Evolutionary conservation across 2,113 vertebrate genomes (phyloP), one percentile per base, ranked within the genome.

Genomic region (Ibidorhyncha struthersii): DNA sequence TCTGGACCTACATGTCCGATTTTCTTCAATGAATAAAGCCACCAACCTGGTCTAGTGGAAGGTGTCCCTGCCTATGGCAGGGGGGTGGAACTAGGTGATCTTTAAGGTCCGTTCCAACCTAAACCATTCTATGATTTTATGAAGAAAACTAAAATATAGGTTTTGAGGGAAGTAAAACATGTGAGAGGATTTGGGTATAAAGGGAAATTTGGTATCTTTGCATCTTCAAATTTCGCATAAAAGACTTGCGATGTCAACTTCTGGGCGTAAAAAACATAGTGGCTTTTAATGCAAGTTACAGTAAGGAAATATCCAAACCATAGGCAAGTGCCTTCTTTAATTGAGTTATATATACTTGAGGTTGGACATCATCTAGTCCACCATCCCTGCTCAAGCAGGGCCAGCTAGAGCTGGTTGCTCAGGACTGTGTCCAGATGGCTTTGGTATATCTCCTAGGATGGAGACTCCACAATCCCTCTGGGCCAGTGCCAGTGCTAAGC

Each of bases 381-480:
- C 11, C 1, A 5, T 6, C 2, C 1, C 15, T 50, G 19, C 25
- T 50, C 12, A 47, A 38, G n/a, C 13, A 77, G 8, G 12, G 32
- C 6, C 29, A 58, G 3, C 15, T 52, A 59, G 6, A 72, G 19
- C 29, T 7, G 6, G 14, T 8, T 61, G 23, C 7, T 20, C 41
- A 78, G 23, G 14, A 26, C 15, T 2, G 3, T 30, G 21, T 56
- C 12, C 53, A 62, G 8, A 29, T 21, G 16, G 1, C 14, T 72
- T 41, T 80, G 65, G 34, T 78, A 53, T 22, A 22, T 53, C 23
- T 74, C 18, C n/a, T n/a, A 26, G 14, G 10, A 78, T 36, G 23
- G 8, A 78, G 12, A 40, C 10, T 84, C 26, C 5, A 9, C 12
- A 32, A 17, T 9, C 1, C 67, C 16, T n/a, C 32, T 41, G 19